These are phyloP conservation scores for Anthopleura sola DNA, from an alignment of 64 coral and sea anemone species.

Conservation along the genomic window DNA sequence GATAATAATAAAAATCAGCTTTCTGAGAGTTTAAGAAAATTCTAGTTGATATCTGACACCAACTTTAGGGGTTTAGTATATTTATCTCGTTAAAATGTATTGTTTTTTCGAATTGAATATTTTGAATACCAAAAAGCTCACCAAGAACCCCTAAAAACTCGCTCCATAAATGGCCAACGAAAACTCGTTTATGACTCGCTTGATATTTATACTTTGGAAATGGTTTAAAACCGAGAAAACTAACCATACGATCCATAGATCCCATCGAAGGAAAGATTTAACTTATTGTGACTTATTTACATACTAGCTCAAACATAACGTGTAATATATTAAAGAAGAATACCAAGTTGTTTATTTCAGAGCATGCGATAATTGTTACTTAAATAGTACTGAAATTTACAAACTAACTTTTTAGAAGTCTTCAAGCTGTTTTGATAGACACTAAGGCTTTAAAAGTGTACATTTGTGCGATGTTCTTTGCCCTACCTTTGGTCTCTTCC, in stretches of 20 bases:
- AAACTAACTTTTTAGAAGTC: background rate
- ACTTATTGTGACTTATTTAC: background rate
- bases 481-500: slow-evolving; percentile 94
- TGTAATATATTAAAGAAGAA: background rate
- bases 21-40: background rate
- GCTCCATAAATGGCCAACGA: background rate
- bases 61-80: background rate
- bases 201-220: background rate
- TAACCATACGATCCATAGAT: background rate
- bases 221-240: background rate
- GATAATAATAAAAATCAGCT: background rate
- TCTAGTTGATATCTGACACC: background rate
- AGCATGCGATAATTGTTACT: background rate
- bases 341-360: background rate
- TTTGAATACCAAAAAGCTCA: background rate
- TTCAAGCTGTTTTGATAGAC: background rate
- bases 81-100: background rate
- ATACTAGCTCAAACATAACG: slow-evolving; percentile 1
- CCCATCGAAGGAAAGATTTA: background rate
- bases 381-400: background rate
- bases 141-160: background rate
- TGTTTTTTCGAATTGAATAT: background rate
- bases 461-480: background rate
- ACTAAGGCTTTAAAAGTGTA: background rate
- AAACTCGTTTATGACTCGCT: background rate